Evolutionary conservation across 2,113 vertebrate genomes (phyloP).

Genomic region (Phalacrocorax brasilianus): DNA sequence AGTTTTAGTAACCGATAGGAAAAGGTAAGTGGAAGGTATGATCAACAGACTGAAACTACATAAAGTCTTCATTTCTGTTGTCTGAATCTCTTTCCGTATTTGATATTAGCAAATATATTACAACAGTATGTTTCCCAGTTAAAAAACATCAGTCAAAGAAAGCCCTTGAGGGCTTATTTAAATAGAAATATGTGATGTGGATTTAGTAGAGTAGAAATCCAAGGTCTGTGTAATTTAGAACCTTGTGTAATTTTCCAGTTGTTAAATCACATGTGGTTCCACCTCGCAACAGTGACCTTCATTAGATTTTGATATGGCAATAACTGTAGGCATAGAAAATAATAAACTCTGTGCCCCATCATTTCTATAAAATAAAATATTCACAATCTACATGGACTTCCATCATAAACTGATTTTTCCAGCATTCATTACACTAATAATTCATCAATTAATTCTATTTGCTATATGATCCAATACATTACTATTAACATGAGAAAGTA

Average conservation of each 20-base stretch:
- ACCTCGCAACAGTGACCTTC: not conserved
- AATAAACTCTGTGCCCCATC: not conserved
- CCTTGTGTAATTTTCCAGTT: slow-evolving; percentile 35
- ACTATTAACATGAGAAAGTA: not conserved
- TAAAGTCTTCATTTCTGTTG: not conserved
- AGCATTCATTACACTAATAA: not conserved
- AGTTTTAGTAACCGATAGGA: not conserved
- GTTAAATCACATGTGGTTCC: not conserved
- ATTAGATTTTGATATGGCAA: not conserved
- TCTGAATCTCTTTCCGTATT: not conserved
- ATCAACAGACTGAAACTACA: not conserved
- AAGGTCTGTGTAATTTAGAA: slow-evolving; percentile 49
- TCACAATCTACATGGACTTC: not conserved
- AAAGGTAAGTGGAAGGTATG: not conserved
- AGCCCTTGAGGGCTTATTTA: slow-evolving; percentile 12
- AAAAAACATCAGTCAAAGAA: not conserved
- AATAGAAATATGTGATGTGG: not conserved
- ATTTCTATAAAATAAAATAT: not conserved
- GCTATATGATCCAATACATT: not conserved
- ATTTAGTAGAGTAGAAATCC: not conserved
- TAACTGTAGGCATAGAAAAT: not conserved
- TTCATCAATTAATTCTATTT: not conserved
- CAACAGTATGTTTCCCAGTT: not conserved
- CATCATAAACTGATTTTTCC: not conserved
- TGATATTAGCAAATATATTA: not conserved